Conservation (phyloP, 2,113 vertebrate species). For the Oncorhynchus tshawytscha region DNA sequence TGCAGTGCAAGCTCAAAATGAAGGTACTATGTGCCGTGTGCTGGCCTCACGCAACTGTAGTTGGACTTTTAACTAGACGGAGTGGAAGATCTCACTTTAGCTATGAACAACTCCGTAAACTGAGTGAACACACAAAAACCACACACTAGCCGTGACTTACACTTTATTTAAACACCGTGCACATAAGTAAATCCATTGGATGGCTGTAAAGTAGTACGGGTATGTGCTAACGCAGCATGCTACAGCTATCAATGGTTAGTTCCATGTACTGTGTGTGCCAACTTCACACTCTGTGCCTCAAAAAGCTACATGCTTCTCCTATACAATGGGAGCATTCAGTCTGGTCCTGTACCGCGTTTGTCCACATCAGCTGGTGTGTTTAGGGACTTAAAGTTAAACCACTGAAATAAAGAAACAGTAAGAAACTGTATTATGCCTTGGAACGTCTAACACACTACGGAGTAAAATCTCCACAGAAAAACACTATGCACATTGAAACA, state of each 20-base stretch:
- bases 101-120: neutral
- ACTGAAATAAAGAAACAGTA: constrained; percentile 62
- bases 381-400: constrained; percentile 52
- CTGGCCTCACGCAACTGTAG: no score
- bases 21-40: no score
- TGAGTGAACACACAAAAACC: constrained; percentile 46
- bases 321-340: constrained; percentile 36
- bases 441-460: no score
- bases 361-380: constrained; percentile 54
- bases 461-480: no score
- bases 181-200: neutral
- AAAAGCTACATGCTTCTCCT: constrained; percentile 62
- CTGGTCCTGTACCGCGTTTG: constrained; percentile 47
- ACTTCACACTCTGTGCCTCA: constrained; percentile 30
- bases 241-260: constrained; percentile 54
- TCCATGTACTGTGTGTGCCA: constrained; percentile 19
- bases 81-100: neutral
- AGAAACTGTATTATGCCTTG: constrained; percentile 3
- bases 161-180: constrained; percentile 13
- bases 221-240: constrained; percentile 44
- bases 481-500: no score
- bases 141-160: constrained; percentile 56
- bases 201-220: neutral
- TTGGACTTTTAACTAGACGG: no score
- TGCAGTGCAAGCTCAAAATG: neutral